phyloP scores from a whole-genome alignment of 2,888 invertebrate genomes.

The Drosophila borborema region DNA sequence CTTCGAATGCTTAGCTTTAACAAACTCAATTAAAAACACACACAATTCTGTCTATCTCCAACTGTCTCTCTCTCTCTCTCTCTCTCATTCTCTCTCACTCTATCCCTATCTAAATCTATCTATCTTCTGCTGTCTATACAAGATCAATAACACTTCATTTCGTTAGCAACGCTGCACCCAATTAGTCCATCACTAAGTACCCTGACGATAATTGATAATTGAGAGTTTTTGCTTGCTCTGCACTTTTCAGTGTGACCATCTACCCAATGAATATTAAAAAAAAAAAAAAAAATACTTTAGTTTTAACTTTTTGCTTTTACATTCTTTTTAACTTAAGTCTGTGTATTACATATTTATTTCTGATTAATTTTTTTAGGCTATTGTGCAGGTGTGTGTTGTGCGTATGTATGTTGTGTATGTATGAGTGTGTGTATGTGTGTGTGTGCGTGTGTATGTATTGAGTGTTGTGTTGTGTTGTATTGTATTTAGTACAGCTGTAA shows the following conservation, averaged over 20 bases:
- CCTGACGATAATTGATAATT: background rate
- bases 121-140: conserved; percentile 1
- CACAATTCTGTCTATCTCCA: conserved; percentile 3
- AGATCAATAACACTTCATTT: conserved; percentile 2
- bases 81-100: conserved; percentile 5
- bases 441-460: background rate
- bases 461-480: conserved; percentile 16
- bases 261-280: background rate
- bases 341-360: conserved; percentile 9
- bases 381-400: conserved; percentile 15
- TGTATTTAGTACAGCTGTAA: conserved; percentile 45
- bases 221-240: conserved; percentile 8
- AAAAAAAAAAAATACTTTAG: conserved; percentile 1
- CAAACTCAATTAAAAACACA: background rate
- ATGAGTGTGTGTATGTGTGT: conserved; percentile 1
- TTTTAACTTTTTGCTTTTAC: conserved; percentile 14
- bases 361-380: conserved; percentile 15
- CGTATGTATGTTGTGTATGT: conserved; percentile 1
- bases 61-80: conserved; percentile 1
- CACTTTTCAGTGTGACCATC: conserved; percentile 17
- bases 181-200: conserved; percentile 4
- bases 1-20: conserved; percentile 22
- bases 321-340: conserved; percentile 28
- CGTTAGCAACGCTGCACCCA: conserved; percentile 4
- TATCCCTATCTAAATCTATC: background rate